Evolutionary conservation across 2,888 invertebrate genomes (phyloP).

Genomic region (Apoda limacodes): DNA sequence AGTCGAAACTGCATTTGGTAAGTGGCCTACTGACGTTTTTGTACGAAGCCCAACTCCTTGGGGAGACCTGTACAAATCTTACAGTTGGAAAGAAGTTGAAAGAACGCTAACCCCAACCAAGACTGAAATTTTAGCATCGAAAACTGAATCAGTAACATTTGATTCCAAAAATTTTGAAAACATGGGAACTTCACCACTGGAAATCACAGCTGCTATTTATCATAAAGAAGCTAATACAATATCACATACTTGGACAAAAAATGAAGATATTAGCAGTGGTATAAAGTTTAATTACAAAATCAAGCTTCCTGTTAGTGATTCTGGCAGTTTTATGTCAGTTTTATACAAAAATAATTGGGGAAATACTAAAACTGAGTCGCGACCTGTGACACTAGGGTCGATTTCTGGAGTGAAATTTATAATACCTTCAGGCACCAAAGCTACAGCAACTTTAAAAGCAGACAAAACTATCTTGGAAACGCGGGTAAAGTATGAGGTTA

Average conservation of each 20-base stretch:
- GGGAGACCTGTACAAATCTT: constrained; percentile 31
- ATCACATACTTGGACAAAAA: constrained; percentile 23
- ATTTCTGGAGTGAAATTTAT: constrained; percentile 20
- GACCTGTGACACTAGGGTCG: constrained; percentile 20
- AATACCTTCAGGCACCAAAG: constrained; percentile 25
- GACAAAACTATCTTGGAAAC: constrained; percentile 24
- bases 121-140: constrained; percentile 20
- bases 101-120: constrained; percentile 25
- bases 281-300: constrained; percentile 24
- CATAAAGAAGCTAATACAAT: constrained; percentile 24
- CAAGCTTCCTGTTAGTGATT: constrained; percentile 25
- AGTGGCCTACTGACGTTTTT: constrained; percentile 25
- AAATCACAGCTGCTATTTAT: constrained; percentile 22
- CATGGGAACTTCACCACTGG: constrained; percentile 19
- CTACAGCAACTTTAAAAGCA: constrained; percentile 23
- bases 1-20: constrained; percentile 23
- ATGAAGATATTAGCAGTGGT: constrained; percentile 17
- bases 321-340: constrained; percentile 20
- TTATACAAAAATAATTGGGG: constrained; percentile 22
- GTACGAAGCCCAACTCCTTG: constrained; percentile 34
- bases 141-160: constrained; percentile 19
- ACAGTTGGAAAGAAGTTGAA: constrained; percentile 29
- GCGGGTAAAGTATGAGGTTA: constrained; percentile 28
- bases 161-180: constrained; percentile 22
- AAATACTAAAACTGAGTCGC: constrained; percentile 12